These are phyloP conservation scores for Laodelphax striatellus DNA, from an alignment of 1,140 invertebrate species.

Conservation along the genomic window DNA sequence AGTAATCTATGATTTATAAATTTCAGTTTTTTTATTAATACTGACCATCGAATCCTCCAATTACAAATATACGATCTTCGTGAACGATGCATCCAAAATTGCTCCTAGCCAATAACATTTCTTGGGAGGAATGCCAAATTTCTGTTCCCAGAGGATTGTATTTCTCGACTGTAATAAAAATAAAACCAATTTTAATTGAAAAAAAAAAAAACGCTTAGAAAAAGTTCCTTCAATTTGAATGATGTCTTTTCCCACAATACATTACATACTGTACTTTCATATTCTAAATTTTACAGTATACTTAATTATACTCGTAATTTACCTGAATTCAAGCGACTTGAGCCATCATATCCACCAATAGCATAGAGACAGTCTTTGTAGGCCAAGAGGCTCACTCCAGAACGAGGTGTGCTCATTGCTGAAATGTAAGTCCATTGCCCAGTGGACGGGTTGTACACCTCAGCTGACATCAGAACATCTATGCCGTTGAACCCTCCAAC, in stretches of 20 bases:
- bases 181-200: too few relatives aligned
- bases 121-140: constrained; percentile 51
- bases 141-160: constrained; percentile 51
- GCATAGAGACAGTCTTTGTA: constrained; percentile 58
- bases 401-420: constrained; percentile 63
- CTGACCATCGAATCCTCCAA: constrained; percentile 69
- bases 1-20: too few relatives aligned
- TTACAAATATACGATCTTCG: constrained; percentile 67
- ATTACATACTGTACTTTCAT: too few relatives aligned
- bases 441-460: constrained; percentile 47
- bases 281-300: too few relatives aligned
- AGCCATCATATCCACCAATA: constrained; percentile 66
- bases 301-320: too few relatives aligned
- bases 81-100: constrained; percentile 74
- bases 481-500: constrained; percentile 66
- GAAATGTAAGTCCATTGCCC: constrained; percentile 61
- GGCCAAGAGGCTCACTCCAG: constrained; percentile 61
- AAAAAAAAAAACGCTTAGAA: too few relatives aligned
- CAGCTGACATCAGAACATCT: constrained; percentile 48
- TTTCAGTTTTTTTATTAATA: too few relatives aligned
- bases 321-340: constrained; percentile 42
- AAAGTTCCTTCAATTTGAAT: too few relatives aligned
- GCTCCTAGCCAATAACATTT: constrained; percentile 74
- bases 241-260: too few relatives aligned
- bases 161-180: constrained; percentile 40